These are phyloP conservation scores for Eupithecia exiguata DNA, from an alignment of 2,888 invertebrate genomes.

Conservation along the genomic window DNA sequence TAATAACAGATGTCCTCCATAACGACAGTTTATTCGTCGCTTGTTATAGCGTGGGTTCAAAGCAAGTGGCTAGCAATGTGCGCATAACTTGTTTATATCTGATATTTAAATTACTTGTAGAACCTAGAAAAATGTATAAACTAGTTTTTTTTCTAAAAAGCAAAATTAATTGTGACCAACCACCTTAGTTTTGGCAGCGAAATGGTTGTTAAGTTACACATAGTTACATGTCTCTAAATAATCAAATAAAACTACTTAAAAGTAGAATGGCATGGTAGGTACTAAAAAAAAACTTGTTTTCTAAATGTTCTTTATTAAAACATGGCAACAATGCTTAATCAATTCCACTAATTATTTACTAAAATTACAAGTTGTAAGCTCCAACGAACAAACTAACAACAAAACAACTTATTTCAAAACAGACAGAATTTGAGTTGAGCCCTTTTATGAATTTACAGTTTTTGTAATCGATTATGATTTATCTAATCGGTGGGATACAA, in stretches of 20 bases:
- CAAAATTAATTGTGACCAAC: no score
- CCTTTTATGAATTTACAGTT: conserved; percentile 1
- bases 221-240: neutral
- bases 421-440: neutral
- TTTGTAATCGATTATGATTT: neutral
- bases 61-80: no score
- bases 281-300: conserved; percentile 45
- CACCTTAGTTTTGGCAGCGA: no score
- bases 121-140: no score
- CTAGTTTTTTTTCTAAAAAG: no score
- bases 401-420: neutral
- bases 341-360: conserved; percentile 41
- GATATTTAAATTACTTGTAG: no score
- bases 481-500: conserved; percentile 4
- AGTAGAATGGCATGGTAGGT: neutral
- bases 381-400: neutral
- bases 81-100: no score
- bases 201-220: no score
- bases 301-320: conserved; percentile 69
- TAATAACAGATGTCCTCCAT: no score
- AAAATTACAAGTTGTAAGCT: neutral
- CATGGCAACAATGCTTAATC: conserved; percentile 67
- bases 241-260: neutral
- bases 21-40: no score
- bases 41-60: no score